Evolutionary conservation across 2,888 invertebrate species (phyloP).

Genomic region (Phragmatobia fuliginosa): DNA sequence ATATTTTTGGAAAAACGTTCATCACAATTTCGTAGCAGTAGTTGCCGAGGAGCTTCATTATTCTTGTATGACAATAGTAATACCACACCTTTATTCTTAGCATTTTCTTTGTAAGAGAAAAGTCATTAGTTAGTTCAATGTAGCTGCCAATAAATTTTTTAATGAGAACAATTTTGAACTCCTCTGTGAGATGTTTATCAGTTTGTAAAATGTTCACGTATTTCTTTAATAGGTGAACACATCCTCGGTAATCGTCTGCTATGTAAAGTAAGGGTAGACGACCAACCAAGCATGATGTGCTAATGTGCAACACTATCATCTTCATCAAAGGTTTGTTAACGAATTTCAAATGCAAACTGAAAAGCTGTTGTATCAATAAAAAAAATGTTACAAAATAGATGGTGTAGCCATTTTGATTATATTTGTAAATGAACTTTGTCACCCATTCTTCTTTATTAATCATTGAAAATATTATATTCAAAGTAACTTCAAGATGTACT

Average conservation of each 20-base stretch:
- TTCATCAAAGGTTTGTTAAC: no score
- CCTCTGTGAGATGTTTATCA: neutral
- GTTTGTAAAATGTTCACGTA: no score
- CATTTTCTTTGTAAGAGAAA: no score
- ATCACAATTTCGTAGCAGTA: no score
- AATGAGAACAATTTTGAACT: neutral
- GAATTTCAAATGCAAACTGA: neutral
- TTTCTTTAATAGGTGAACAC: neutral
- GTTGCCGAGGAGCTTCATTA: no score
- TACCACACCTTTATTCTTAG: no score
- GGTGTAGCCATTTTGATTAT: neutral
- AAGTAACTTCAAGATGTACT: neutral
- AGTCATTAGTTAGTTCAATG: neutral
- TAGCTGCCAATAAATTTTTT: neutral
- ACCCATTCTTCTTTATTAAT: neutral
- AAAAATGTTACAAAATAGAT: neutral
- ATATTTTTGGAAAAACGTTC: no score
- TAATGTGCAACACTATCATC: no score
- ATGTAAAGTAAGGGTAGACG: neutral
- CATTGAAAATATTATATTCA: neutral
- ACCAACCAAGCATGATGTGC: no score
- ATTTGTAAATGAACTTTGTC: neutral
- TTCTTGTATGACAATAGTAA: no score
- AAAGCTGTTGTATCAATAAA: neutral
- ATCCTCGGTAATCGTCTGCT: neutral